Conservation (phyloP, 2,888 invertebrate species). For the Cheilosia scutellata region DNA sequence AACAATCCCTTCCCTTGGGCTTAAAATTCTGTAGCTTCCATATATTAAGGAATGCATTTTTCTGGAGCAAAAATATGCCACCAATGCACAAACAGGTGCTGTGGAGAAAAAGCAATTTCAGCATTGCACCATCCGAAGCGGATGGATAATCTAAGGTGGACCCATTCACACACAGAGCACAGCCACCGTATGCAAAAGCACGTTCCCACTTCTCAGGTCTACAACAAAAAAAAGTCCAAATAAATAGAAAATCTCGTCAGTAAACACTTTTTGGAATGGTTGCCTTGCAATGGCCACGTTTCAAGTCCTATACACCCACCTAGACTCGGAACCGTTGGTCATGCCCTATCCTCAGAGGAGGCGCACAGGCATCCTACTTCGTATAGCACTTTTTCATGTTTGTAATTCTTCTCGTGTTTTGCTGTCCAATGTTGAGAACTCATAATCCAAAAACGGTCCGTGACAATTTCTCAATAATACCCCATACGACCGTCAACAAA, state of each 20-base stretch:
- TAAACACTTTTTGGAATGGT: too few species aligned
- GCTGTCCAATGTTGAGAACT: slow-evolving; percentile 21
- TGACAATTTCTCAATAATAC: slow-evolving; percentile 65
- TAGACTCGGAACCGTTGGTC: slow-evolving; percentile 19
- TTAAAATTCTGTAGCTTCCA: background rate
- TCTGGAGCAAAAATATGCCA: slow-evolving; percentile 43
- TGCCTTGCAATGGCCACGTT: slow-evolving; percentile 58
- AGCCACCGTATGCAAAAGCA: slow-evolving; percentile 58
- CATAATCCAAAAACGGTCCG: slow-evolving; percentile 67
- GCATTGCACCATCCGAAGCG: slow-evolving; percentile 35
- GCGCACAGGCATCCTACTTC: background rate
- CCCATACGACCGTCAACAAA: slow-evolving; percentile 30
- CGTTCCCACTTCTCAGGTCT: slow-evolving; percentile 37
- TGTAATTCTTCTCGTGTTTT: slow-evolving; percentile 52
- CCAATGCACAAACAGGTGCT: slow-evolving; percentile 9
- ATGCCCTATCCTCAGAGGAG: too few species aligned
- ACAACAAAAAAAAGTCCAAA: slow-evolving; percentile 21
- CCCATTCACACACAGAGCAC: slow-evolving; percentile 15
- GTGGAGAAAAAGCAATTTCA: slow-evolving; percentile 45
- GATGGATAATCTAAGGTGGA: slow-evolving; percentile 16
- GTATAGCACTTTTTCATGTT: slow-evolving; percentile 24
- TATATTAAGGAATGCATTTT: slow-evolving; percentile 16
- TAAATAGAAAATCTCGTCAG: slow-evolving; percentile 42
- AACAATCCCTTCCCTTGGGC: background rate
- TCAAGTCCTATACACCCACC: slow-evolving; percentile 35